A percentile compares a stretch with the other conserved stretches of the same genome.
Evolutionary conservation across 2,113 vertebrate species (phyloP).

Genomic region (Coreoperca whiteheadi): DNA sequence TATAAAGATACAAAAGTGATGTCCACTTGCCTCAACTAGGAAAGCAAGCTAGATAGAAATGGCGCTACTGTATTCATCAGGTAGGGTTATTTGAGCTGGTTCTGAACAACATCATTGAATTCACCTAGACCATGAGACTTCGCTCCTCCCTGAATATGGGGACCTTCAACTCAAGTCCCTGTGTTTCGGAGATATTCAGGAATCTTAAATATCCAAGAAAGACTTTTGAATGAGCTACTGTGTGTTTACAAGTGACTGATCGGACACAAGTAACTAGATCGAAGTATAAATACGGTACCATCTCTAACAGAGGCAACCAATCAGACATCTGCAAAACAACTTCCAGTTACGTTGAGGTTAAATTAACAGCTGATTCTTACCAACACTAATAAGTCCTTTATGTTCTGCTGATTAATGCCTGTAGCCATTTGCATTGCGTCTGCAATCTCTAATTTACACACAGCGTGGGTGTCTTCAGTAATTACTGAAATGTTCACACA

Average conservation of each 20-base stretch:
- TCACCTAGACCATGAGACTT: neutral
- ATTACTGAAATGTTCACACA: neutral
- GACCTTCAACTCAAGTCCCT: no score
- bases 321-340: neutral
- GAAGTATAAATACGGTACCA: no score
- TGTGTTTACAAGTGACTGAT: no score
- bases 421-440: neutral
- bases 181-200: neutral
- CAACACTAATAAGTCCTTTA: neutral
- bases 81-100: neutral
- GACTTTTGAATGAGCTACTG: no score
- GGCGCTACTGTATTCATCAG: neutral
- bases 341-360: neutral
- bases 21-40: neutral
- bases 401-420: neutral
- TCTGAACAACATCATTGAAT: neutral
- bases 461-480: no score
- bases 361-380: neutral
- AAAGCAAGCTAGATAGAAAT: neutral
- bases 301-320: no score
- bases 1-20: neutral
- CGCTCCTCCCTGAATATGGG: no score
- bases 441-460: constrained; percentile 5
- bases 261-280: no score
- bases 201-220: no score